These are phyloP conservation scores for Troides oblongomaculatus DNA, from an alignment of 2,888 invertebrate genomes.

Conservation along the genomic window DNA sequence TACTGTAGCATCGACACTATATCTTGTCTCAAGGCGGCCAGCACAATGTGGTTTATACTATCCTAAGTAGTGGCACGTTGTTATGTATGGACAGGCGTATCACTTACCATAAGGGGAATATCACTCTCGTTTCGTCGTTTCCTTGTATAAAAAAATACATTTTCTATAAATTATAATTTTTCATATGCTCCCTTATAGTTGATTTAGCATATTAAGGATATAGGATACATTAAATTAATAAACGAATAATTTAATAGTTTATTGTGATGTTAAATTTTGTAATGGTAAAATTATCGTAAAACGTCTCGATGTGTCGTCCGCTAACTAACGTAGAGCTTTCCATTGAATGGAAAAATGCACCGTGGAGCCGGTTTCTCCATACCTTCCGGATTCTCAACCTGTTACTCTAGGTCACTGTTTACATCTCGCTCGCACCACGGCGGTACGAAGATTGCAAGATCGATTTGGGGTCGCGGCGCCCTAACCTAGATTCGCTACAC, in stretches of 20 bases:
- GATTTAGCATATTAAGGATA: no score
- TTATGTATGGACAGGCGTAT: no score
- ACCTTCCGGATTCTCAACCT: conserved; percentile 80
- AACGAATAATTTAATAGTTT: not conserved
- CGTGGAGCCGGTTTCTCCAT: conserved; percentile 72
- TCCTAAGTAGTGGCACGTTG: no score
- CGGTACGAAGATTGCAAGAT: conserved; percentile 55
- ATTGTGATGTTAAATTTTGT: not conserved
- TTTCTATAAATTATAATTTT: no score
- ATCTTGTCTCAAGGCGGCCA: no score
- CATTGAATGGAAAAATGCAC: conserved; percentile 78
- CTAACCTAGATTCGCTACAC: conserved; percentile 74
- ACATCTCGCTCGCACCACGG: conserved; percentile 59
- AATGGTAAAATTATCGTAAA: not conserved
- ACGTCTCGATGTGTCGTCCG: conserved; percentile 43
- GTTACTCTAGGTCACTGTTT: conserved; percentile 72
- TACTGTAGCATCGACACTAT: no score
- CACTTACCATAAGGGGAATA: no score
- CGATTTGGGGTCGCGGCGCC: conserved; percentile 77
- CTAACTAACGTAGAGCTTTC: conserved; percentile 69
- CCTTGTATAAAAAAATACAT: no score
- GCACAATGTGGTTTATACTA: no score
- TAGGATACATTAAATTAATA: no score
- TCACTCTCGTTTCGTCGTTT: no score
- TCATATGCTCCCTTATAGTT: no score